Conservation (phyloP, 2,113 vertebrate species). For the Hippocampus comes region DNA sequence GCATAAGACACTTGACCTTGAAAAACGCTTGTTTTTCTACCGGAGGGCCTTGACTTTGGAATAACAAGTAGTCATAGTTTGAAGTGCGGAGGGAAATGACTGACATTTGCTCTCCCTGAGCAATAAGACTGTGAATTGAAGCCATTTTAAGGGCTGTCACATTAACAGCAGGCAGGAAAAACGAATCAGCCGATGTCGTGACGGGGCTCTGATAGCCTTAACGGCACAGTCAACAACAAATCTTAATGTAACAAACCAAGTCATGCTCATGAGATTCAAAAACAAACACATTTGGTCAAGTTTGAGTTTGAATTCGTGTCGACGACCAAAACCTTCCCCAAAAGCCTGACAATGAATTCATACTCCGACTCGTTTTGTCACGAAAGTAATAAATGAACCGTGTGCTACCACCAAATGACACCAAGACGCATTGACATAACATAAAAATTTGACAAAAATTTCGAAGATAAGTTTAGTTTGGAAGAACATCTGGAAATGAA, state of each 20-base stretch:
- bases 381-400: too few species aligned
- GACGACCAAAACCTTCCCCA: too few species aligned
- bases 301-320: neutral
- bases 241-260: neutral
- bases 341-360: too few species aligned
- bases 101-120: slow-evolving; percentile 55
- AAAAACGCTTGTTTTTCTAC: slow-evolving; percentile 15
- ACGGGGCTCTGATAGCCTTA: slow-evolving; percentile 24
- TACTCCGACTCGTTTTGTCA: too few species aligned
- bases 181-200: slow-evolving; percentile 28
- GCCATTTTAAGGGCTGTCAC: slow-evolving; percentile 52
- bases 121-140: slow-evolving; percentile 53
- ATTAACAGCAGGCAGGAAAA: slow-evolving; percentile 52
- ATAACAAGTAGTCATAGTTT: slow-evolving; percentile 57
- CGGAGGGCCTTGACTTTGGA: slow-evolving; percentile 12
- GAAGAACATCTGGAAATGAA: too few species aligned
- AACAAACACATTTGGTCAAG: neutral
- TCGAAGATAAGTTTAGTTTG: too few species aligned
- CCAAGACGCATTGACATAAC: too few species aligned
- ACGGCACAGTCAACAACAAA: neutral
- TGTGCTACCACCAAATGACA: too few species aligned
- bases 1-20: slow-evolving; percentile 34
- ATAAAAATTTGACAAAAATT: too few species aligned
- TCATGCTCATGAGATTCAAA: neutral
- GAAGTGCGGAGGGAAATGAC: slow-evolving; percentile 45